Evolutionary conservation across 2,888 invertebrate species (phyloP).

Genomic region (Auanema freiburgensis): DNA sequence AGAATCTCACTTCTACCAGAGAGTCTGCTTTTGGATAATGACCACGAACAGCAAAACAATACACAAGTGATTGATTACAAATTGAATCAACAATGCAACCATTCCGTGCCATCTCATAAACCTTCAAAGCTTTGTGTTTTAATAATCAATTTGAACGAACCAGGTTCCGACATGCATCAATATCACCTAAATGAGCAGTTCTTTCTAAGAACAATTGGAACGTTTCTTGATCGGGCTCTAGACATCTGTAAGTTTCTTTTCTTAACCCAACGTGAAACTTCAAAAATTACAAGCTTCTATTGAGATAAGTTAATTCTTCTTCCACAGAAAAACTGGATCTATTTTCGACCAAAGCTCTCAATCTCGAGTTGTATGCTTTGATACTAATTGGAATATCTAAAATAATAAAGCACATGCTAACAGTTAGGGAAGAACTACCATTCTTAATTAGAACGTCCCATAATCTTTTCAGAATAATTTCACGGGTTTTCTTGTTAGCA

Average conservation of each 20-base stretch:
- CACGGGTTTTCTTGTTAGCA: constrained; percentile 22
- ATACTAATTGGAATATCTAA: constrained; percentile 30
- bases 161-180: constrained; percentile 31
- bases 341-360: constrained; percentile 42
- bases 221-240: constrained; percentile 29
- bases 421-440: constrained; percentile 11
- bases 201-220: constrained; percentile 28
- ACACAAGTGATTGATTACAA: constrained; percentile 38
- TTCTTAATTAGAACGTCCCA: constrained; percentile 26
- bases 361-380: constrained; percentile 28
- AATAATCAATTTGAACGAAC: constrained; percentile 15
- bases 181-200: constrained; percentile 25
- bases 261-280: constrained; percentile 9
- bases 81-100: constrained; percentile 39
- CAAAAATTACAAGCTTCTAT: constrained; percentile 2
- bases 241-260: constrained; percentile 14
- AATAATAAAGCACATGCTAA: constrained; percentile 1
- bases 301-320: constrained; percentile 26
- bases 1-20: constrained; percentile 28
- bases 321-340: constrained; percentile 29
- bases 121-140: background rate
- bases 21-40: constrained; percentile 41
- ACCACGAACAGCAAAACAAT: constrained; percentile 36
- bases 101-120: constrained; percentile 37
- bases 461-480: constrained; percentile 35